These are phyloP conservation scores for Chitala chitala DNA, from an alignment of 2,113 vertebrate species.

Conservation along the genomic window DNA sequence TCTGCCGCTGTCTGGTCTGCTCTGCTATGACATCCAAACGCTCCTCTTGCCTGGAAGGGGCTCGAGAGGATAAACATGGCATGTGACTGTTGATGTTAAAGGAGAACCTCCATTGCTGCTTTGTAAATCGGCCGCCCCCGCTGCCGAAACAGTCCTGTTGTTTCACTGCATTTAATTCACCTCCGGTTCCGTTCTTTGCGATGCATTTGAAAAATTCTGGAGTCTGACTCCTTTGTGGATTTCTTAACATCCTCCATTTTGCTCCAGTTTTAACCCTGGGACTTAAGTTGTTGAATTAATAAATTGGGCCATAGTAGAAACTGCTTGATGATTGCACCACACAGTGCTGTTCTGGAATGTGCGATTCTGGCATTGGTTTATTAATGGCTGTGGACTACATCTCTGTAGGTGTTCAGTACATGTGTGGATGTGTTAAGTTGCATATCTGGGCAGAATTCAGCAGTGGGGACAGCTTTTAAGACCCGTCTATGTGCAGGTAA, in stretches of 20 bases:
- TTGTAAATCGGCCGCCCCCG: neutral
- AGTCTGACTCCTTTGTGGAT: neutral
- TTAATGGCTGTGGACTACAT: too few species aligned
- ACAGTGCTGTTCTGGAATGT: too few species aligned
- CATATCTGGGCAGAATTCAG: too few species aligned
- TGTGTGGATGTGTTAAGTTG: too few species aligned
- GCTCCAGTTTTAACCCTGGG: neutral
- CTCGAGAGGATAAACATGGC: neutral
- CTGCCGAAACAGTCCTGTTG: neutral
- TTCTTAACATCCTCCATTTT: neutral
- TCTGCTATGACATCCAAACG: neutral
- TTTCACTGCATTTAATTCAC: neutral
- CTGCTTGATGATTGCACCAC: too few species aligned
- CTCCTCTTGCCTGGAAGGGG: slow-evolving; percentile 2
- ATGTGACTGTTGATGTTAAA: slow-evolving; percentile 8
- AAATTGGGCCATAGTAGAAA: too few species aligned
- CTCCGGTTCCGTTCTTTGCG: neutral
- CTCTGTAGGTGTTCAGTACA: too few species aligned
- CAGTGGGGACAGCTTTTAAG: too few species aligned
- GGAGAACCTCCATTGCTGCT: slow-evolving; percentile 5
- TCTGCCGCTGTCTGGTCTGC: neutral
- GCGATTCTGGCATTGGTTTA: too few species aligned
- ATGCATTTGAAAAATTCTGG: neutral
- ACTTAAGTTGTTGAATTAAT: too few species aligned
- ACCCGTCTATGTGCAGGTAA: too few species aligned